Base-by-base conservation (phyloP, 1,140 invertebrate genomes). In the Coenobita brevimanus region DNA sequence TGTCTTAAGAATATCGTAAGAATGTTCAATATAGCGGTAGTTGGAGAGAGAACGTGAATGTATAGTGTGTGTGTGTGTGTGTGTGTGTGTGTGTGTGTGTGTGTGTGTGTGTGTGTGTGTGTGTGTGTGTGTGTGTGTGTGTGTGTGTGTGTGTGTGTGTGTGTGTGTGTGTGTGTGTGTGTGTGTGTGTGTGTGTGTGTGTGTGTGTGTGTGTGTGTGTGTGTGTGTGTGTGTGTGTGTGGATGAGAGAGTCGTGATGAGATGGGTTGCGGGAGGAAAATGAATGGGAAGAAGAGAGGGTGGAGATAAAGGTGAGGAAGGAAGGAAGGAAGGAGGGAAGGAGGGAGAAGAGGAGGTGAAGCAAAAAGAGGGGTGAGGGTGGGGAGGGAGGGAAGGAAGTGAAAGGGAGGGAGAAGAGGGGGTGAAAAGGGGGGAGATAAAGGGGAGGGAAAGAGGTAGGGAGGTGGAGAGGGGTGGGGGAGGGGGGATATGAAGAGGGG, bases 91-190 rank as follows among this genome's bases (percentile, higher is more conserved):
- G 24, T 27, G 62, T 27, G 62, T 67, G 62, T 27, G 62, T 67
- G 62, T 67, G 24, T 27, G 24, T 67, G 62, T 67, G 62, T 67
- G 62, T 67, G 17, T 67, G 62, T 67, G 62, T 67, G 62, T 67
- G 62, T 67, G 62, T 67, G 62, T 67, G 24, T 67, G 62, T 67
- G 62, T 67, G 62, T 67, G 62, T 67, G 24, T 67, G 62, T 67
- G 62, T 67, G 62, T 67, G 62, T 67, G 62, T 67, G 62, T 67
- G 62, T 67, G 62, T 67, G 62, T 67, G 24, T 67, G 62, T 67
- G 62, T 67, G 62, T 67, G 62, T 67, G 62, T 67, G 62, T 67
- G 62, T 67, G 62, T 67, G 62, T 67, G 62, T 67, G 62, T 67
- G 62, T 67, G 62, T 27, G 36, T 67, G 62, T 67, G 62, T 27